phyloP scores from a whole-genome alignment of 2,797 vertebrate species.

The Artibeus lituratus region DNA sequence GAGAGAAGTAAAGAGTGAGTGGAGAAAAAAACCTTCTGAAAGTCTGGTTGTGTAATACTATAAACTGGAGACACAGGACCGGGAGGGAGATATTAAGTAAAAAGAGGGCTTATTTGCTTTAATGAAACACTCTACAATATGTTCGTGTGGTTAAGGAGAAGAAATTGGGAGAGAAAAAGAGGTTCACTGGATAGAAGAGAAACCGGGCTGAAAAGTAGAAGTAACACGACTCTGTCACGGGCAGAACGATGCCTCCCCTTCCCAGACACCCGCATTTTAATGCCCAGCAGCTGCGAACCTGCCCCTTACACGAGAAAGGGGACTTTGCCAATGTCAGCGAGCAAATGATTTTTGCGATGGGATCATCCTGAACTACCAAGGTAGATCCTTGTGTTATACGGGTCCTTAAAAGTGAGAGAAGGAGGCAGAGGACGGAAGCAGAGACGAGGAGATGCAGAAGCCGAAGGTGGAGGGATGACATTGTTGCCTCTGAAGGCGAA shows the following conservation, averaged over 20 bases:
- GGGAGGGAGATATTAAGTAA: not conserved
- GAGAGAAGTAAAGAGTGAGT: not conserved
- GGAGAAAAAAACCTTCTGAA: not conserved
- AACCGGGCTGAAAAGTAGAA: not conserved
- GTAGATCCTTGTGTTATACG: too few species aligned
- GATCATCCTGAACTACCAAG: too few species aligned
- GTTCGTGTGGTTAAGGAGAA: not conserved
- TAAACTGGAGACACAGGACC: not conserved
- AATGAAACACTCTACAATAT: not conserved
- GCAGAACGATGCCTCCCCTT: not conserved
- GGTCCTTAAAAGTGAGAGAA: not conserved
- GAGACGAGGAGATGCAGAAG: fast-evolving
- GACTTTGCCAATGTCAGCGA: not conserved
- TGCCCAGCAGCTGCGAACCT: not conserved
- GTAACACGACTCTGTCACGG: not conserved
- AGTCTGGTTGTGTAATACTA: not conserved
- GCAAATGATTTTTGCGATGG: not conserved
- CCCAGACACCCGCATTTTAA: not conserved
- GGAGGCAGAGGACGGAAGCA: too few species aligned
- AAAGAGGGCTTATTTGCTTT: not conserved
- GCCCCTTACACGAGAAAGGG: not conserved
- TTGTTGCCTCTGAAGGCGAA: too few species aligned
- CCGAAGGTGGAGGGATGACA: not conserved
- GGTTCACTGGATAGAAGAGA: not conserved
- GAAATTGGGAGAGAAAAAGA: not conserved